Evolutionary conservation across 30 jellyfish, hydroid and myxozoan species (phyloP).

Genomic region (Sanderia malayensis): DNA sequence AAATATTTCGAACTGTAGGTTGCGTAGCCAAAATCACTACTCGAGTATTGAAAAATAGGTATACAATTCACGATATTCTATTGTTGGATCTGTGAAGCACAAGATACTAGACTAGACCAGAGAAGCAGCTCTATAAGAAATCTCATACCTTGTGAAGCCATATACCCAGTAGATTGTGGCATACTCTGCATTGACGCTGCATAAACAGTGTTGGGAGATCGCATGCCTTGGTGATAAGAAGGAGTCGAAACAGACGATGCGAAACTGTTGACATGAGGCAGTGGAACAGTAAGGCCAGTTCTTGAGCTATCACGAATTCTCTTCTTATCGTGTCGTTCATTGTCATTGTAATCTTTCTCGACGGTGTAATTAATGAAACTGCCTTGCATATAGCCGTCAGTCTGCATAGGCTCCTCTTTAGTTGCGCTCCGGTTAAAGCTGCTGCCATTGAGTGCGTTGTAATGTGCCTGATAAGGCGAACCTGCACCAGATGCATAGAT

Average conservation of each 20-base stretch:
- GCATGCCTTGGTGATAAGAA: neutral
- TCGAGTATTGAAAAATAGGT: neutral
- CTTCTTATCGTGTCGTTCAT: constrained; percentile 19
- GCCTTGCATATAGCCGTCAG: constrained; percentile 64
- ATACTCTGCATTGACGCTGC: constrained; percentile 22
- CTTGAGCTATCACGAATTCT: constrained; percentile 32
- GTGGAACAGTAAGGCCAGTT: constrained; percentile 6
- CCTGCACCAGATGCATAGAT: constrained; percentile 17
- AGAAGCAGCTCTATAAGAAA: neutral
- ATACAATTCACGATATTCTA: no score
- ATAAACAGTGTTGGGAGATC: constrained; percentile 5
- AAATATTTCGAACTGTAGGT: neutral
- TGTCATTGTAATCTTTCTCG: constrained; percentile 34
- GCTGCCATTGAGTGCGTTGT: constrained; percentile 18
- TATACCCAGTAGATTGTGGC: constrained; percentile 38
- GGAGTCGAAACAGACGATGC: constrained; percentile 16
- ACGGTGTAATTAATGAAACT: neutral
- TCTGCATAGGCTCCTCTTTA: constrained; percentile 47
- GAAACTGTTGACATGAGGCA: constrained; percentile 42
- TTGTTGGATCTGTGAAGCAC: neutral
- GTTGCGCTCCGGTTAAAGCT: constrained; percentile 25
- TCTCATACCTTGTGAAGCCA: constrained; percentile 15
- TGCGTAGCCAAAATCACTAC: neutral
- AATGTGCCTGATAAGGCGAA: constrained; percentile 45
- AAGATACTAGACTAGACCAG: neutral